Base-by-base conservation (phyloP, 1,140 invertebrate species). In the Parapsyche elsis region DNA sequence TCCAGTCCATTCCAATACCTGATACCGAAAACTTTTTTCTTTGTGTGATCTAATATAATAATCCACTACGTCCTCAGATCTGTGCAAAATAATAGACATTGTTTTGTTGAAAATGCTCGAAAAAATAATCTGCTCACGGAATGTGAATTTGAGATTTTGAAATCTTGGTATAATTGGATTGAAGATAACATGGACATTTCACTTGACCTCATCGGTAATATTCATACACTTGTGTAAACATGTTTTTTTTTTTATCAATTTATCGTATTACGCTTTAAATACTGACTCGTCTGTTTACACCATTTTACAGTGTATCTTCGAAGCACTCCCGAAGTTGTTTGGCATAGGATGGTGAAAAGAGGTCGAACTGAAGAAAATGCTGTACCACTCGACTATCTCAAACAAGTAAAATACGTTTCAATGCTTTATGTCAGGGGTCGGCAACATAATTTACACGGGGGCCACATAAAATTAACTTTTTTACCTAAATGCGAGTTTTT, bases 141-240 rank as follows among this genome's bases (percentile, higher is more conserved):
- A 45, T 87, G 90, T n/a, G 89, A 91, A 85, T 93, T 93, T 85
- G 87, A 92, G 45, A 92, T 97, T 5, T 87, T 97, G 7, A 91
- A 93, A 84, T 90, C 95, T 70, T 98, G 96, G 96, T 97, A 94
- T 86, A 89, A 94, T 45, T 96, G 92, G 89, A 92, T 96, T 16
- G 91, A 92, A 21, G 88, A 91, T 46, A 92, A 92, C 84, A 89
- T 94, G 14, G 91, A 94, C 82, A 92, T 95, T 78, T 89, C 91
- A 83, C 91, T 95, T 77, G 95, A 98, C 90, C 91, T 97, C 24
- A 96, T 98, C 84, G 93, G 95, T 96, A 90, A 24, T 67, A 7
- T 67, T 12, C n/a, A n/a, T 24, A 67, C 49, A 14, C 49, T 14
- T 53, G 7, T 23, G 2, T 21, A 4, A 21, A 61, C 21, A 53